phyloP scores from a whole-genome alignment of 2,888 invertebrate genomes.

The Cremastobaeus sp. region DNA sequence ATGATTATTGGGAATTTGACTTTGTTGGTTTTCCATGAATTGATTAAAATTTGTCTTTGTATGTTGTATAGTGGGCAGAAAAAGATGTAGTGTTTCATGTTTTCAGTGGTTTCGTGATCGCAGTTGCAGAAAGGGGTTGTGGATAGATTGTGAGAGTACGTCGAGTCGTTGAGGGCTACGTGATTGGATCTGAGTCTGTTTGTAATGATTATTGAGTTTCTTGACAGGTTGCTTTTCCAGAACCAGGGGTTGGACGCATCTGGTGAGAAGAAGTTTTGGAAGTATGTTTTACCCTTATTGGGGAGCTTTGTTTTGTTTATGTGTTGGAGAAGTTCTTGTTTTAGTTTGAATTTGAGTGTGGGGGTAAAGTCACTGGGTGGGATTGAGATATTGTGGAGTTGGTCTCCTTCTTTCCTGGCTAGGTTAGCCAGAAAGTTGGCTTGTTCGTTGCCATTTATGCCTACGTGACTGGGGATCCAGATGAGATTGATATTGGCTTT shows the following conservation, averaged over 20 bases:
- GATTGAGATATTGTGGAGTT: neutral
- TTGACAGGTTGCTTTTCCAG: neutral
- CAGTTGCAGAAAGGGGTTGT: neutral
- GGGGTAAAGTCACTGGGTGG: neutral
- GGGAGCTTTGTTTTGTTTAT: neutral
- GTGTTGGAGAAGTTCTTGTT: neutral
- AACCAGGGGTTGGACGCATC: neutral
- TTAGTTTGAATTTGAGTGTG: neutral
- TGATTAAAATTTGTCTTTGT: neutral
- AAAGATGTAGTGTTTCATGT: neutral
- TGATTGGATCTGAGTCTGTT: neutral
- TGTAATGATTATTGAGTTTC: neutral
- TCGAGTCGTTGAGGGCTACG: neutral
- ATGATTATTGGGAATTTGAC: neutral
- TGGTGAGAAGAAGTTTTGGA: neutral
- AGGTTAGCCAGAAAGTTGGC: neutral
- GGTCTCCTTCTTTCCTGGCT: neutral
- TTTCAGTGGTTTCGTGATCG: neutral
- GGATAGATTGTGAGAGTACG: neutral
- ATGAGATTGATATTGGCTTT: neutral
- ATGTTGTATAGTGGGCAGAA: neutral
- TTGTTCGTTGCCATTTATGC: neutral
- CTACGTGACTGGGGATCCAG: slow-evolving; percentile 1
- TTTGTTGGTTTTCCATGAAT: neutral
- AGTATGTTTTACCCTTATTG: neutral